A percentile compares a stretch with the other conserved stretches of the same genome.
These are phyloP conservation scores for Homalodisca vitripennis DNA, from an alignment of 1,140 invertebrate genomes.

Conservation along the genomic window DNA sequence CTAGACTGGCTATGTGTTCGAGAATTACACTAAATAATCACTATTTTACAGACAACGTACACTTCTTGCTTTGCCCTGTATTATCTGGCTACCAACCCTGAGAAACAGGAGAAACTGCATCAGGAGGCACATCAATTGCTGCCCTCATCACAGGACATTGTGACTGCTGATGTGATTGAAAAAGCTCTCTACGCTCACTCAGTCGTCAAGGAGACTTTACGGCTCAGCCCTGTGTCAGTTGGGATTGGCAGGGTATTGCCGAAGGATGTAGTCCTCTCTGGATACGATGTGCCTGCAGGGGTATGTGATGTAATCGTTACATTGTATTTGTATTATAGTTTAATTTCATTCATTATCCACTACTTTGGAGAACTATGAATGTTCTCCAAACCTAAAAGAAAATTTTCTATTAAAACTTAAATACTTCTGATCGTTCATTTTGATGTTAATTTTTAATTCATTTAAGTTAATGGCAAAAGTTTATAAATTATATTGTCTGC, in stretches of 20 bases:
- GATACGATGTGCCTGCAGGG: constrained; percentile 79
- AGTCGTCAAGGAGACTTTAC: constrained; percentile 79
- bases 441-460: too few species aligned
- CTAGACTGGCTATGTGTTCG: too few species aligned
- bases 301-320: constrained; percentile 63
- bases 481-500: too few species aligned
- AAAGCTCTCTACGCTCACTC: constrained; percentile 71
- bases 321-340: too few species aligned
- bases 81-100: constrained; percentile 69
- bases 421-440: too few species aligned
- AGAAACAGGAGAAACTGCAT: constrained; percentile 71
- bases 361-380: too few species aligned
- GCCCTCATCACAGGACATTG: constrained; percentile 44
- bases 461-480: too few species aligned
- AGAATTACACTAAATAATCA: too few species aligned
- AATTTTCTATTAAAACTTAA: too few species aligned
- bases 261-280: constrained; percentile 72
- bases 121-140: constrained; percentile 62
- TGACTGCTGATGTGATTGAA: constrained; percentile 59
- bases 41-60: constrained; percentile 81
- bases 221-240: constrained; percentile 79
- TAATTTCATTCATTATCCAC: too few species aligned
- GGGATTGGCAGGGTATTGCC: constrained; percentile 77
- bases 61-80: constrained; percentile 77
- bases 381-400: too few species aligned